These are phyloP conservation scores for Melopsittacus undulatus DNA, from an alignment of 2,797 vertebrate genomes.

Conservation along the genomic window DNA sequence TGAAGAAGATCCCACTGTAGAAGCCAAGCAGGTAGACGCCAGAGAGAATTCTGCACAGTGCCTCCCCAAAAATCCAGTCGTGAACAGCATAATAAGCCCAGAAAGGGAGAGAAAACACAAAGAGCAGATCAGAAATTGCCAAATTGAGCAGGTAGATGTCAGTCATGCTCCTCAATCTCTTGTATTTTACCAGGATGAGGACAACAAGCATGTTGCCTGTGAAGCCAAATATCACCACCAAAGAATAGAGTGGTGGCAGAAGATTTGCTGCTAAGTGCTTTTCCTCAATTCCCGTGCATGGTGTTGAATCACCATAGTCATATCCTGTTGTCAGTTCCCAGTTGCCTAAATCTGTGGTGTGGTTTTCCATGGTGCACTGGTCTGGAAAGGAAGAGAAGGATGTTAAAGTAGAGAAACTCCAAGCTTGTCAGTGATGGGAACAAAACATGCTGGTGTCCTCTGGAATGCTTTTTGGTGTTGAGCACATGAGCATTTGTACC, in stretches of 20 bases:
- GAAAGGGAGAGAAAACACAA: conserved; percentile 85
- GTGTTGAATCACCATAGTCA: not conserved
- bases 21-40: conserved; percentile 82
- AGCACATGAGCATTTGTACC: too few relatives aligned
- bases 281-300: not conserved
- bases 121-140: conserved; percentile 86
- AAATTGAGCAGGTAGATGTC: conserved; percentile 91
- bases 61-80: conserved; percentile 82
- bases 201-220: conserved; percentile 86
- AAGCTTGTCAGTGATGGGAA: too few relatives aligned
- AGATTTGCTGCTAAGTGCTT: conserved; percentile 58
- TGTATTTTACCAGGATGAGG: conserved; percentile 81
- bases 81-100: conserved; percentile 80
- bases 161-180: conserved; percentile 85
- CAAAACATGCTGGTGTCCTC: too few relatives aligned
- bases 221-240: conserved; percentile 85
- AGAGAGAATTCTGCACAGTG: conserved; percentile 80
- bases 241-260: conserved; percentile 80
- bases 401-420: too few relatives aligned
- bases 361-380: not conserved
- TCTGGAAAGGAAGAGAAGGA: too few relatives aligned
- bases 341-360: not conserved
- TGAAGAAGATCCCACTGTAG: conserved; percentile 88
- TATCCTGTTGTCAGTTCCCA: not conserved
- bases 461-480: too few relatives aligned